Percentiles rank a stretch among this genome's conserved stretches.
Evolutionary conservation across 1,140 invertebrate species (phyloP).

Genomic region (Papilio polytes): DNA sequence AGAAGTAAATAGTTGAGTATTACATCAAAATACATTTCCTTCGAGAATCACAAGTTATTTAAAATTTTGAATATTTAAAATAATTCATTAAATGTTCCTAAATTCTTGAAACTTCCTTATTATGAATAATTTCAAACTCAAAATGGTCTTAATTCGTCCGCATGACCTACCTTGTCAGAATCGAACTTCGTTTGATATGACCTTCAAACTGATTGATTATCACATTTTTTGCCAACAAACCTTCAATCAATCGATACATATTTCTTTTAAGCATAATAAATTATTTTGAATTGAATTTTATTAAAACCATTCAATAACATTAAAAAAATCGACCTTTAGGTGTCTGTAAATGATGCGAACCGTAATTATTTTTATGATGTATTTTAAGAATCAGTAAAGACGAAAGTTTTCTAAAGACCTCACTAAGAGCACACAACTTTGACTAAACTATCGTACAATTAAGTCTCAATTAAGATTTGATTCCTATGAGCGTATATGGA

Average conservation of each 20-base stretch:
- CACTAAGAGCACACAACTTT: too few species aligned
- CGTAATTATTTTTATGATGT: neutral
- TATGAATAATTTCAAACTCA: neutral
- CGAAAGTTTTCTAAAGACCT: too few species aligned
- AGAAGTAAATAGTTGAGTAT: too few species aligned
- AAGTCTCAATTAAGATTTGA: too few species aligned
- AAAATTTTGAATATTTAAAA: too few species aligned
- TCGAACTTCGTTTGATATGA: conserved; percentile 51
- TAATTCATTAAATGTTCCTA: neutral
- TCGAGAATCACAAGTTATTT: too few species aligned
- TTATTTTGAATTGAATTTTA: conserved; percentile 9
- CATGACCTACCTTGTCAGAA: conserved; percentile 49
- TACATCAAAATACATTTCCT: too few species aligned
- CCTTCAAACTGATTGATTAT: conserved; percentile 65
- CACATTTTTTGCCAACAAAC: conserved; percentile 58
- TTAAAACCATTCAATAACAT: neutral
- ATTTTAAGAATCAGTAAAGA: too few species aligned
- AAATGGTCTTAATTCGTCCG: conserved; percentile 37
- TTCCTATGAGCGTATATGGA: too few species aligned
- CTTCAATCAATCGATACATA: conserved; percentile 43
- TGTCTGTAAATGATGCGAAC: neutral
- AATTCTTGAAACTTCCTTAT: neutral
- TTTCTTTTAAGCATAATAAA: conserved; percentile 4
- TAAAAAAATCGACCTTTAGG: neutral
- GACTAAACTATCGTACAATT: too few species aligned